Base-by-base conservation (phyloP, 2,888 invertebrate species). In the Petrolisthes manimaculis region DNA sequence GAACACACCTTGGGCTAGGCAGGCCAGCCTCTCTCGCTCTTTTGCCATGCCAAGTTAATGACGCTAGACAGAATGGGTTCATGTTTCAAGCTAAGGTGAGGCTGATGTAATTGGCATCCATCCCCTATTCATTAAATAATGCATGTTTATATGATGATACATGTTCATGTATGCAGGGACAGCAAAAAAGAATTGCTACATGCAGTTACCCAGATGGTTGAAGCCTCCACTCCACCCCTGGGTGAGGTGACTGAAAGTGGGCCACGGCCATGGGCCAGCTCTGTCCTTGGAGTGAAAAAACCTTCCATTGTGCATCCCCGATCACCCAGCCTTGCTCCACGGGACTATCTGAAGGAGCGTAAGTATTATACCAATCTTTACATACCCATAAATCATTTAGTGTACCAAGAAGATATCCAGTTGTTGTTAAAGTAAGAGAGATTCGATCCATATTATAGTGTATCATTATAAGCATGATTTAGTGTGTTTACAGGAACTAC, bases 301-400 rank as follows among this genome's bases (percentile, higher is more conserved):
- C 87, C 82, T 0, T 88, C 89, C n/a, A 78, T 83, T 4, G 54
- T 89, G 18, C 74, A 82, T 12, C 54, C 53, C 4, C 69, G 84
- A n/a, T 37, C 56, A 1, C 84, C 89, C n/a, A 85, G 89, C 8
- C 81, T 94, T 83, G 95, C 95, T 1, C 94, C 95, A 0, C 94
- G 95, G 83, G 95, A 95, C 92, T 96, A 96, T 92, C 93, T 96
- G 81, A 94, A 94, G 67, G 93, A 94, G 91, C 93, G 93, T 93
- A 92, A 91, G 78, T 77, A 54, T 78, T 5, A 56, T 5, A 56
- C 9, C 12, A n/a, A 5, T 8, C n/a, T 3, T 53, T 6, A 54
- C 5, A 54, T 51, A 53, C 8, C n/a, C 4, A 5, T 14, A 5
- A 0, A n/a, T 6, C 14, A 71, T 1, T 71, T 71, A 1, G 12